Conservation (phyloP, 2,888 invertebrate species). For the Machimus atricapillus region DNA sequence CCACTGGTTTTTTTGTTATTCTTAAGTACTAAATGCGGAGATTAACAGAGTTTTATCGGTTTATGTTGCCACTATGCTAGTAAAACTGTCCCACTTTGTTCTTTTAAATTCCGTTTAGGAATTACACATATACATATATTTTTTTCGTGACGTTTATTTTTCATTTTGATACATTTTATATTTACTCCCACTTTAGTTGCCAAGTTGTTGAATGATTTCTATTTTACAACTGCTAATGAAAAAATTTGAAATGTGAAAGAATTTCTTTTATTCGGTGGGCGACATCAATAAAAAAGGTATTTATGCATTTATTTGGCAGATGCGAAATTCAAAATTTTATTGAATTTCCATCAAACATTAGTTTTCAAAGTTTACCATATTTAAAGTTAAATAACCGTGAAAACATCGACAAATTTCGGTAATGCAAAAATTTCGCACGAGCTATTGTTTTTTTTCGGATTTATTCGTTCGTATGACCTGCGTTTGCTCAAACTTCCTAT, state of each 20-base stretch:
- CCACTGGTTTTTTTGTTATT: conserved; percentile 34
- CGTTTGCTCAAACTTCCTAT: neutral
- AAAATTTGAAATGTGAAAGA: neutral
- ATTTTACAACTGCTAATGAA: neutral
- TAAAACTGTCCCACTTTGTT: neutral
- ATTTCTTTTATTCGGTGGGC: neutral
- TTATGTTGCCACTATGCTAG: neutral
- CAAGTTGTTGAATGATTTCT: neutral
- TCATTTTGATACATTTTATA: neutral
- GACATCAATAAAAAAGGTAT: neutral
- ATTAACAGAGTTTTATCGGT: conserved; percentile 24
- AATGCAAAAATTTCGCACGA: neutral
- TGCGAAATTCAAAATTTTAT: too few relatives aligned
- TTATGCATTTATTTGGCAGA: neutral
- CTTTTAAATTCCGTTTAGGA: neutral
- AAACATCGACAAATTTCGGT: too few relatives aligned
- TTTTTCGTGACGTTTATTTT: neutral
- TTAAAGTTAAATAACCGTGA: too few relatives aligned
- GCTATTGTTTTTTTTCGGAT: neutral
- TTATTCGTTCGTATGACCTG: neutral
- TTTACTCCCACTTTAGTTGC: neutral
- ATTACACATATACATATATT: neutral
- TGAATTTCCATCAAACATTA: too few relatives aligned
- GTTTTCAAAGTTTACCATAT: too few relatives aligned
- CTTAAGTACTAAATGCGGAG: conserved; percentile 33